Base-by-base conservation (phyloP, 2,888 invertebrate genomes). In the Barypeithes pellucidus region DNA sequence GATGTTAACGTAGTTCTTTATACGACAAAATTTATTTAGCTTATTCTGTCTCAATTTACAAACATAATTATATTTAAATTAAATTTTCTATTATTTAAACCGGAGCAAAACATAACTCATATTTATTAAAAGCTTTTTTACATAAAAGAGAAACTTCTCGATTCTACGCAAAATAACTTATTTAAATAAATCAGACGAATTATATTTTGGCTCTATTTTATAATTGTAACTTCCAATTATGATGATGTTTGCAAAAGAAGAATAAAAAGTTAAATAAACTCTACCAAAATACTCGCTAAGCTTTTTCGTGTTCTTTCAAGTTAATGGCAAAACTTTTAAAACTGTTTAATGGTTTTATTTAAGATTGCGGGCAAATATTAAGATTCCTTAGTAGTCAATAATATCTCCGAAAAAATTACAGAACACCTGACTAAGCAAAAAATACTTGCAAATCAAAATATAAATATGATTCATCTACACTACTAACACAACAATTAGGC, bases 251-350 rank as follows among this genome's bases (percentile, higher is more conserved):
- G 47, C n/a, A 24, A 24, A 52, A 9, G 3, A 24, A 22, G 8
- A 24, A 24, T 24, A 52, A 52, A 24, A 29, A 54, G 9, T 29
- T 33, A 33, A 54, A 29, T 33, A 54, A 54, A 54, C 12, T 33
- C 16, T 7, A 22, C 45, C 9, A n/a, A 22, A 29, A 60, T 67
- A 75, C 74, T 80, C 79, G 79, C 79, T 79, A 80, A 79, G 77
- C 78, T 75, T 73, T 73, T 73, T 61, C 36, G 72, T 66, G 59
- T 59, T 69, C 39, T 52, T 60, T 24, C 43, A 71, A 72, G 73
- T 36, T 14, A 61, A 4, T 61, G 29, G 14, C 33, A 63, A 63
- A 47, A 63, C 62, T 33, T 45, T 22, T 14, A 24, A 43, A 61
- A 18, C 16, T 41, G 36, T 39, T 39, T 20, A 57, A n/a, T 52